Percentiles rank a stretch among this genome's conserved stretches.
These are phyloP conservation scores for Balaeniceps rex DNA, from an alignment of 2,113 vertebrate species.

Conservation along the genomic window DNA sequence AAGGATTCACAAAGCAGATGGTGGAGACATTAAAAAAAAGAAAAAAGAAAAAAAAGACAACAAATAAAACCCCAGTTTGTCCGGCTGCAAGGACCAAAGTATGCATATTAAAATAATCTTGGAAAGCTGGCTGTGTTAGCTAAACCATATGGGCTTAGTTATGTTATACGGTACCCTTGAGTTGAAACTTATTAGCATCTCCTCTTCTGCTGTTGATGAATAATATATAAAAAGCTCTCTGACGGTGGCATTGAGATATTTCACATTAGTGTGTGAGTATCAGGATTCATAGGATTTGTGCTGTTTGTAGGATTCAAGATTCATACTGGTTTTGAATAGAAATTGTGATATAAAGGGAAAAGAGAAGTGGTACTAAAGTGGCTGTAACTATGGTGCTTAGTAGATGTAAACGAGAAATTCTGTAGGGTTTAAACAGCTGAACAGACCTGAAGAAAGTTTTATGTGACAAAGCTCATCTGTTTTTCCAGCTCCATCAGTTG, in stretches of 20 bases:
- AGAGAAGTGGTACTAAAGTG: neutral
- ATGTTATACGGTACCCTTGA: neutral
- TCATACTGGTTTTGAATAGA: neutral
- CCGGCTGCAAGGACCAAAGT: neutral
- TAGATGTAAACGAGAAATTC: neutral
- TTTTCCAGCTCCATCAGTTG: neutral
- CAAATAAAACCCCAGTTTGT: neutral
- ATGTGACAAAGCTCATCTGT: neutral
- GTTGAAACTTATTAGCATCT: neutral
- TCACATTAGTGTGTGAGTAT: neutral
- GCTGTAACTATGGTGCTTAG: neutral
- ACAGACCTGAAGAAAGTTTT: neutral
- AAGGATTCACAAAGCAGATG: conserved; percentile 47
- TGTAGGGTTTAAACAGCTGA: neutral
- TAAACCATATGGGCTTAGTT: neutral
- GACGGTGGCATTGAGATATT: neutral
- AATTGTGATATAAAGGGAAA: neutral
- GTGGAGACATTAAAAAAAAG: neutral
- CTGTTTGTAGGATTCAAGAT: neutral
- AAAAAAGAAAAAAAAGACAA: neutral
- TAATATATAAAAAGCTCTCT: neutral
- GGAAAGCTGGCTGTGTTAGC: neutral
- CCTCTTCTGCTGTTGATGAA: neutral
- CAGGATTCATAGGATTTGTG: neutral
- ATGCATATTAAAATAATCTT: neutral